Conservation (phyloP, 2,797 vertebrate species). For the Rhincodon typus region DNA sequence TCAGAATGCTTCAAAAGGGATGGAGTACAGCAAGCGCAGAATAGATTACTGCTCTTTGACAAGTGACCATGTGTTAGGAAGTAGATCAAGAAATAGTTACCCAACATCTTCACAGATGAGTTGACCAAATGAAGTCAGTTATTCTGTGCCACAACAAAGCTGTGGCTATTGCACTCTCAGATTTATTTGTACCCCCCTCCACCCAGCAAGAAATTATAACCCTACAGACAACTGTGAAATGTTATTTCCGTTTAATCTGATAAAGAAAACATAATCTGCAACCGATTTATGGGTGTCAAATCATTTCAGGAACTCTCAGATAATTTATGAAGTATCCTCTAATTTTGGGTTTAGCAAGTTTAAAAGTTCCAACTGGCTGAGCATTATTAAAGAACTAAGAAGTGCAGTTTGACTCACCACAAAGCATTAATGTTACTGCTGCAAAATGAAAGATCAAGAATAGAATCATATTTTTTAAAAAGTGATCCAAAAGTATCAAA, state of each 20-base stretch:
- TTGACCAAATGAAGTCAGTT: not conserved
- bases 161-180: not conserved
- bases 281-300: not conserved
- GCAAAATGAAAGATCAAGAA: constrained; percentile 1
- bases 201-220: not conserved
- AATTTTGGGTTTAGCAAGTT: not conserved
- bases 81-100: not conserved
- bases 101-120: not conserved
- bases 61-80: not conserved
- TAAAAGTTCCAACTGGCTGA: not conserved
- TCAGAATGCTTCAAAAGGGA: not conserved
- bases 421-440: not conserved
- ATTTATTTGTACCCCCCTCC: not conserved
- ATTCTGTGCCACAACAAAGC: not conserved
- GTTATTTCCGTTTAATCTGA: not conserved
- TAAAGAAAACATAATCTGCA: not conserved
- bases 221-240: not conserved
- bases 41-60: not conserved
- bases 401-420: not conserved
- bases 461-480: not conserved
- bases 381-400: not conserved
- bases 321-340: not conserved
- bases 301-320: not conserved
- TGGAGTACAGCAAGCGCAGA: not conserved
- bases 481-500: not conserved